Evolutionary conservation across 1,140 invertebrate species (phyloP).

Genomic region (Akabosia matsudoensis): DNA sequence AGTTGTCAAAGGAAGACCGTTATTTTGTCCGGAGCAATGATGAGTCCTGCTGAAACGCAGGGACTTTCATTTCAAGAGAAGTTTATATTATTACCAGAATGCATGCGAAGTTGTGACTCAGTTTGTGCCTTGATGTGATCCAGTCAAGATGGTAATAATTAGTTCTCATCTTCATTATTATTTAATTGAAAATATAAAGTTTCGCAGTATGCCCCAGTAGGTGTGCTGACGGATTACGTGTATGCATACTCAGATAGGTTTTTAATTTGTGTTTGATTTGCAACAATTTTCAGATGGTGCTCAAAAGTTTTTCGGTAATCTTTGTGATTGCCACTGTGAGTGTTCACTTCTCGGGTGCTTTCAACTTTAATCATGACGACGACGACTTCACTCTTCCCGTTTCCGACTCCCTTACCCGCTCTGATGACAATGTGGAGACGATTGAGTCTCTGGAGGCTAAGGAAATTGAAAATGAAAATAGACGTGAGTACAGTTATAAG

Average conservation of each 20-base stretch:
- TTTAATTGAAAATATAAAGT: too few relatives aligned
- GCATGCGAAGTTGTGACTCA: not conserved
- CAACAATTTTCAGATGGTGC: not conserved
- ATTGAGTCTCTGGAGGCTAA: not conserved
- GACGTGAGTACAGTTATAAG: not conserved
- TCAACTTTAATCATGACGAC: conserved; percentile 1
- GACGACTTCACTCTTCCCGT: not conserved
- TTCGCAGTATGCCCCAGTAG: too few relatives aligned
- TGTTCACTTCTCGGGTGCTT: not conserved
- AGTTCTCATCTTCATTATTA: not conserved
- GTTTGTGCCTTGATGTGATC: not conserved
- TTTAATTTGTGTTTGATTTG: not conserved
- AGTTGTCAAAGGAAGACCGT: not conserved
- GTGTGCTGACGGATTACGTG: too few relatives aligned
- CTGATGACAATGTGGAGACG: not conserved
- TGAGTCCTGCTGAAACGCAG: too few relatives aligned
- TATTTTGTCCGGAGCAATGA: too few relatives aligned
- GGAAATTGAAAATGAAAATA: not conserved
- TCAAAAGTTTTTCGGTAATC: conserved; percentile 12
- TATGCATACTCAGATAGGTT: not conserved
- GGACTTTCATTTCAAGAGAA: too few relatives aligned
- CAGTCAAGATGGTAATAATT: not conserved
- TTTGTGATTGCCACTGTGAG: not conserved
- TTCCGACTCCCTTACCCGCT: not conserved
- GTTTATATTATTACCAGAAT: too few relatives aligned